phyloP scores from a whole-genome alignment of 2,888 invertebrate genomes.

The Cephus pulcher region DNA sequence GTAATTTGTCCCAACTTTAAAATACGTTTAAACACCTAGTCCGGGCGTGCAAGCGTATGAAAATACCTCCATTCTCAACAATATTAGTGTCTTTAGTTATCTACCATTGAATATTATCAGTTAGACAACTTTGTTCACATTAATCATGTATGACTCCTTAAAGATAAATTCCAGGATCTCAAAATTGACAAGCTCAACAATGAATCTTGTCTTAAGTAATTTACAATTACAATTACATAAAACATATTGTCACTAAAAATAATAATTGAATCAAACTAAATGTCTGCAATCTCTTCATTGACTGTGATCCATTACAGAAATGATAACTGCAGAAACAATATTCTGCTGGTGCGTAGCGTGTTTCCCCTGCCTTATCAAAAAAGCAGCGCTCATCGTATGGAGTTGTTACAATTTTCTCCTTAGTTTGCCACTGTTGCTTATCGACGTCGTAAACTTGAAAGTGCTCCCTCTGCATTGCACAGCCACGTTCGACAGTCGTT shows the following conservation, averaged over 20 bases:
- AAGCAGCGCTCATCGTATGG: constrained; percentile 81
- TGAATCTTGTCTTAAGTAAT: background rate
- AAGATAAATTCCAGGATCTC: background rate
- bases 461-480: constrained; percentile 79
- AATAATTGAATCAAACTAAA: background rate
- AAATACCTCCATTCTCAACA: background rate
- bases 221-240: background rate
- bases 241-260: background rate
- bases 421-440: constrained; percentile 71
- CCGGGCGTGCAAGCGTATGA: background rate
- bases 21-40: background rate
- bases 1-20: background rate
- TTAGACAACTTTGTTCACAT: background rate
- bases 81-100: background rate
- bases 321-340: constrained; percentile 83
- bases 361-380: constrained; percentile 73
- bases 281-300: background rate
- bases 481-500: constrained; percentile 74
- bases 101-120: background rate
- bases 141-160: background rate
- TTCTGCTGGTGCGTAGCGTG: constrained; percentile 72
- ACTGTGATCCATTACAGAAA: constrained; percentile 75
- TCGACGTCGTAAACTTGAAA: constrained; percentile 73
- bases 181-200: background rate
- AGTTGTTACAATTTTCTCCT: constrained; percentile 73